A percentile compares a stretch with the other conserved stretches of the same genome.
These are phyloP conservation scores for Sitta europaea DNA, from an alignment of 2,113 vertebrate species.

Conservation along the genomic window DNA sequence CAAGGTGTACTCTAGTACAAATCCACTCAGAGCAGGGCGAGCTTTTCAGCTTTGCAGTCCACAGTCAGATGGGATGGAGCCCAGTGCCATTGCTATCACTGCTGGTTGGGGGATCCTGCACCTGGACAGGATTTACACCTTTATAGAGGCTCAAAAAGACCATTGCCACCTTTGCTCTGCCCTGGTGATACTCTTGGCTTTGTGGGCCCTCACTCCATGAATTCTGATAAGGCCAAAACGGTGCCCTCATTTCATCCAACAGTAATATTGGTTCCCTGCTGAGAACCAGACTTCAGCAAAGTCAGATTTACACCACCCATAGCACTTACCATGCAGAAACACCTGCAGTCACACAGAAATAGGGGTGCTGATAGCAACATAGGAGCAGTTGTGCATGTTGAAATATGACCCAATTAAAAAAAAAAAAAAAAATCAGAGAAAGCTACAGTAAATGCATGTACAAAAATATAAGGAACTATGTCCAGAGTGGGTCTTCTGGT, in stretches of 20 bases:
- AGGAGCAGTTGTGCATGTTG: neutral
- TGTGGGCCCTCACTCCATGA: neutral
- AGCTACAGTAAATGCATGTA: neutral
- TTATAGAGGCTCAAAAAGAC: neutral
- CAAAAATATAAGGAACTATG: neutral
- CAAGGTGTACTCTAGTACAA: neutral
- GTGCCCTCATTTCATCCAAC: neutral
- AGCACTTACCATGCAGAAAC: neutral
- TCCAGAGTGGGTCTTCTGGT: neutral
- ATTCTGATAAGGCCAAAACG: neutral
- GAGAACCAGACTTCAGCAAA: neutral
- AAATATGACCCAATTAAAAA: neutral
- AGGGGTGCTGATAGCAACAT: neutral
- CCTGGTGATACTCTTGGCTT: neutral
- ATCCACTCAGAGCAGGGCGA: neutral
- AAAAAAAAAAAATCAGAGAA: neutral
- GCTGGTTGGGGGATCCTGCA: neutral
- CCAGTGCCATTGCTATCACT: neutral
- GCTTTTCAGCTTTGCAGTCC: neutral
- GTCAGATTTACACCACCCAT: neutral
- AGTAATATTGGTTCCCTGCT: neutral
- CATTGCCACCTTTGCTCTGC: neutral
- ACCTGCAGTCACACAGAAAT: neutral
- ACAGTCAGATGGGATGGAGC: neutral
- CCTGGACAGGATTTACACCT: neutral